phyloP scores from a whole-genome alignment of 2,113 vertebrate genomes.

The Grammomys surdaster region DNA sequence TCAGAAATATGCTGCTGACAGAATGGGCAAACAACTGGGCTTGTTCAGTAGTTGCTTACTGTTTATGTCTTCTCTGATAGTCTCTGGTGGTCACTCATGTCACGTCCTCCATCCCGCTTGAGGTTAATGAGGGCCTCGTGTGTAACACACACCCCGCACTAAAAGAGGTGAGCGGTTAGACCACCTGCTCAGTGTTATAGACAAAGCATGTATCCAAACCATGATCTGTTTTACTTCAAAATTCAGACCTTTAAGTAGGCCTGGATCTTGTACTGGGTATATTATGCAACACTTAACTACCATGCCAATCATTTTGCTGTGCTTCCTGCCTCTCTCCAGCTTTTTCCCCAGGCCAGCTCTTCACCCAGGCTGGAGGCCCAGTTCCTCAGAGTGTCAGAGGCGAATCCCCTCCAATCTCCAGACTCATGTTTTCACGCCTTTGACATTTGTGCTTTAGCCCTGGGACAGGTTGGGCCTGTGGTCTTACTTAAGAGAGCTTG shows the following conservation, averaged over 20 bases:
- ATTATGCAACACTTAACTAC: background rate
- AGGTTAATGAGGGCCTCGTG: background rate
- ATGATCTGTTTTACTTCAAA: conserved; percentile 40
- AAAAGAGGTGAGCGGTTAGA: background rate
- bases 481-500: conserved; percentile 51
- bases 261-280: background rate
- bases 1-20: background rate
- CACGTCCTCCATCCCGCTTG: background rate
- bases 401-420: conserved; percentile 47
- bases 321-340: background rate
- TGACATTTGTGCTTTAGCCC: background rate
- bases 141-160: fast-evolving
- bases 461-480: background rate
- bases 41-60: background rate
- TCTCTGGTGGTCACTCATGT: background rate
- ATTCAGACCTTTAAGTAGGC: background rate
- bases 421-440: conserved; percentile 54
- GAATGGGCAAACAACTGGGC: background rate
- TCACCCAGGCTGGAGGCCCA: background rate
- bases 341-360: background rate
- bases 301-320: background rate
- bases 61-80: background rate
- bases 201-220: background rate
- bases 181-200: background rate
- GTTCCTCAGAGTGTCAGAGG: background rate